Conservation (phyloP, 1,140 invertebrate genomes). For the Gryllus bimaculatus region DNA sequence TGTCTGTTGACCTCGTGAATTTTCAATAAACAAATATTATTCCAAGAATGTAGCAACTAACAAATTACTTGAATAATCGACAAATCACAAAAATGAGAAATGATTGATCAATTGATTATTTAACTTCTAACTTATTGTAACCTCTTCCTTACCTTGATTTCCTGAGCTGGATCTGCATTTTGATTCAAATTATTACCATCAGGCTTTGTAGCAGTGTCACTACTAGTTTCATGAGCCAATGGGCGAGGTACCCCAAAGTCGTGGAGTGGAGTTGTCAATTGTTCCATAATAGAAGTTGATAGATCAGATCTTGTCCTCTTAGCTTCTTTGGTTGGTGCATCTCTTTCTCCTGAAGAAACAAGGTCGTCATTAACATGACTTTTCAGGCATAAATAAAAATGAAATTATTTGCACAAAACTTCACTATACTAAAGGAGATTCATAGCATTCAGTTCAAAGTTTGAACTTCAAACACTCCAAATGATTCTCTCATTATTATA, state of each 20-base stretch:
- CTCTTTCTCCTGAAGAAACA: conserved; percentile 38
- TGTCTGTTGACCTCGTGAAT: too few relatives aligned
- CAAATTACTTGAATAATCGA: too few relatives aligned
- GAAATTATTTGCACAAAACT: background rate
- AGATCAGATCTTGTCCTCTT: conserved; percentile 50
- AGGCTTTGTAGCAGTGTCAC: background rate
- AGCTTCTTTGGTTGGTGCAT: conserved; percentile 41
- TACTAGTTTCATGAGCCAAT: conserved; percentile 2
- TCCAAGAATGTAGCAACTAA: too few relatives aligned
- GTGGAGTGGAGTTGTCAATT: conserved; percentile 51
- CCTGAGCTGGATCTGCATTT: conserved; percentile 23
- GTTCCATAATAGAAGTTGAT: conserved; percentile 52
- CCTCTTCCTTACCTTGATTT: conserved; percentile 22
- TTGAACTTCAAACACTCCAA: too few relatives aligned
- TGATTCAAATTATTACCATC: conserved; percentile 17
- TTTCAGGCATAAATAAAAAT: conserved; percentile 15
- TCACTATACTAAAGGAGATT: background rate
- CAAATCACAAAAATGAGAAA: too few relatives aligned
- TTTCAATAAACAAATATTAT: too few relatives aligned
- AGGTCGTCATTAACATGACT: conserved; percentile 28
- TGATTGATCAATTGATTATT: too few relatives aligned
- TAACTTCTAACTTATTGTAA: too few relatives aligned
- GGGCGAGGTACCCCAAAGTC: conserved; percentile 33
- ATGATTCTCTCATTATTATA: too few relatives aligned
- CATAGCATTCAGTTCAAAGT: too few relatives aligned